These are phyloP conservation scores for Microctonus hyperodae DNA, from an alignment of 2,888 invertebrate species.

Conservation along the genomic window DNA sequence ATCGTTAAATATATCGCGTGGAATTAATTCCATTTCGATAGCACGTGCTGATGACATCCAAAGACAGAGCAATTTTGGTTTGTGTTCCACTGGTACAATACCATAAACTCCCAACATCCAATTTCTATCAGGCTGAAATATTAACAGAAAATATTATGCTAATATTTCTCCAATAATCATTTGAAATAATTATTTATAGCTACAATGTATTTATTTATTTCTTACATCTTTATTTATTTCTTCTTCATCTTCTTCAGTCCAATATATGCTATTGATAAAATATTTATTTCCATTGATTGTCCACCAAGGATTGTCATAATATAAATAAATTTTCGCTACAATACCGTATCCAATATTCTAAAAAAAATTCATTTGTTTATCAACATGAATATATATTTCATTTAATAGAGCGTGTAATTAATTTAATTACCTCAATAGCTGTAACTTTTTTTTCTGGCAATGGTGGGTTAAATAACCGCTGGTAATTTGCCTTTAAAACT, in stretches of 20 bases:
- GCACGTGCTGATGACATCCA: conserved; percentile 73
- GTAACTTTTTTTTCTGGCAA: conserved; percentile 67
- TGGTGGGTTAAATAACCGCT: conserved; percentile 66
- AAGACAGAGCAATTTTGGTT: conserved; percentile 69
- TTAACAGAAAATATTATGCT: too few species aligned
- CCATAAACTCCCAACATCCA: conserved; percentile 73
- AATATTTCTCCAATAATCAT: too few species aligned
- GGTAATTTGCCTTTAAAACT: conserved; percentile 69
- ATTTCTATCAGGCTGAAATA: conserved; percentile 50
- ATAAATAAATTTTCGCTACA: conserved; percentile 73
- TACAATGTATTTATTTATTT: neutral
- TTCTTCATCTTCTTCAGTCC: conserved; percentile 24
- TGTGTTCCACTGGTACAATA: conserved; percentile 69
- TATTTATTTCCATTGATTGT: conserved; percentile 2
- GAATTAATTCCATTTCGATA: conserved; percentile 68
- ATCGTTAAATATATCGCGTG: conserved; percentile 65
- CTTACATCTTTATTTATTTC: conserved; percentile 27
- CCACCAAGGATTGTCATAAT: conserved; percentile 36
- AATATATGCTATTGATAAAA: conserved; percentile 7
- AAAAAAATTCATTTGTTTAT: conserved; percentile 32
- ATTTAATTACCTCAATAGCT: conserved; percentile 63
- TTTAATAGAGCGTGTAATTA: conserved; percentile 14
- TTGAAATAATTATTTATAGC: too few species aligned
- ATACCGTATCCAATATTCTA: conserved; percentile 70
- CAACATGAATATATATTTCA: conserved; percentile 3